Base-by-base conservation (phyloP, 2,888 invertebrate genomes). In the Andrena bucephala region DNA sequence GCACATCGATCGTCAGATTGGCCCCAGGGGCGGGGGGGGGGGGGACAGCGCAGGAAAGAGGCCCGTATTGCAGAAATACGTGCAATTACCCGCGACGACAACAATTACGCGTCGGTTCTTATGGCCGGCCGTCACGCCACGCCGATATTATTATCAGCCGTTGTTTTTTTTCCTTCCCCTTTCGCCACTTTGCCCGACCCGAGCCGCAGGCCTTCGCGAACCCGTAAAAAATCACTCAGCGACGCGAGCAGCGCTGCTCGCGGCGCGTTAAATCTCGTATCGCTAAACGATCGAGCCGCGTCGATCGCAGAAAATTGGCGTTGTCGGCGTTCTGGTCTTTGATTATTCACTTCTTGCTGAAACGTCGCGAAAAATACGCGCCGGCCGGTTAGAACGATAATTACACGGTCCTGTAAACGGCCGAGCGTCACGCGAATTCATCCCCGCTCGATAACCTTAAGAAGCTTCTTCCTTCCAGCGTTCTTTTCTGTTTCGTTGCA, bases 111-210 rank as follows among this genome's bases (percentile, higher is more conserved):
- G 85, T 42, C 85, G 82, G 84, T 85, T 82, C 89, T 92, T 92
- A 92, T 88, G 88, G 86, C 76, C 69, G 77, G 59, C 84, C 82
- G 89, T 89, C 92, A 92, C 92, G 92, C 90, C 68, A 84, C 63
- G 71, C 63, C 72, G 85, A 79, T 81, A 87, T 81, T 86, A 81
- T 77, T 77, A 73, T 77, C 79, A 69, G 57, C 20, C 31, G 29
- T 24, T 31, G 29, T 69, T 60, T 62, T 50, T 50, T 31, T 29
- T 65, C 27, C 3, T 27, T 3, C 24, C 24, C 31, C 31, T 54
- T 69, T 65, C 42, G n/a, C 50, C 48, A 13, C n/a, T 8, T 8
- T 33, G 7, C 7, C n/a, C 50, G 13, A 62, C 52, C 33, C 60
- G 29, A n/a, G 27, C 13, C 59, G 10, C 16, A 24, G 24, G 52